Conservation (phyloP, 64 coral and sea anemone species). For the Astreopora myriophthalma region DNA sequence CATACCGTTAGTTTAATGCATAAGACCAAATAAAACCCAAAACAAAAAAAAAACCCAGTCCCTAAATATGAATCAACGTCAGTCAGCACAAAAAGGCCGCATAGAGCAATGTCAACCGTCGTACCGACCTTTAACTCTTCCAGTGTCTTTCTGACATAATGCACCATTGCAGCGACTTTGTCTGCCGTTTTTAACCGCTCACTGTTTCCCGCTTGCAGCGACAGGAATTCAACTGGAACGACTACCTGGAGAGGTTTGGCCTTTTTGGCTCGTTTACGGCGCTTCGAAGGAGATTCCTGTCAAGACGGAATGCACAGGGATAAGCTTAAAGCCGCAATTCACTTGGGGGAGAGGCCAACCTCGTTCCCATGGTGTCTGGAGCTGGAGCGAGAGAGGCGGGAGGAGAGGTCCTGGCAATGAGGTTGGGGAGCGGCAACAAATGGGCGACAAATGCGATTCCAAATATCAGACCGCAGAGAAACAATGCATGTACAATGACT, state of each 20-base stretch:
- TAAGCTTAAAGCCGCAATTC: not conserved
- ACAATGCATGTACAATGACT: no score
- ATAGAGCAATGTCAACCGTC: not conserved
- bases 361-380: no score
- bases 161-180: not conserved
- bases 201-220: not conserved
- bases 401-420: no score
- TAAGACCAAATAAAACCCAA: no score
- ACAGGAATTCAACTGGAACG: not conserved
- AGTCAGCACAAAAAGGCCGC: no score
- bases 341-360: not conserved
- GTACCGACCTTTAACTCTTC: constrained; percentile 48
- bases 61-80: no score
- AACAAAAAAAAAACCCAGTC: no score
- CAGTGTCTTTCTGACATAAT: constrained; percentile 16
- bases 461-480: no score
- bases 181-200: not conserved
- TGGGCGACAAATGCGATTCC: no score
- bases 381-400: no score
- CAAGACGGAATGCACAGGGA: not conserved
- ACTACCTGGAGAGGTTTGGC: constrained; percentile 37
- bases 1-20: no score
- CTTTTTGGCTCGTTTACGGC: constrained; percentile 35
- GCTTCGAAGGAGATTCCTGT: constrained; percentile 52
- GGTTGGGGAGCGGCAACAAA: no score